These are phyloP conservation scores for Urosaurus nigricauda DNA, from an alignment of 2,797 vertebrate species.

Conservation along the genomic window DNA sequence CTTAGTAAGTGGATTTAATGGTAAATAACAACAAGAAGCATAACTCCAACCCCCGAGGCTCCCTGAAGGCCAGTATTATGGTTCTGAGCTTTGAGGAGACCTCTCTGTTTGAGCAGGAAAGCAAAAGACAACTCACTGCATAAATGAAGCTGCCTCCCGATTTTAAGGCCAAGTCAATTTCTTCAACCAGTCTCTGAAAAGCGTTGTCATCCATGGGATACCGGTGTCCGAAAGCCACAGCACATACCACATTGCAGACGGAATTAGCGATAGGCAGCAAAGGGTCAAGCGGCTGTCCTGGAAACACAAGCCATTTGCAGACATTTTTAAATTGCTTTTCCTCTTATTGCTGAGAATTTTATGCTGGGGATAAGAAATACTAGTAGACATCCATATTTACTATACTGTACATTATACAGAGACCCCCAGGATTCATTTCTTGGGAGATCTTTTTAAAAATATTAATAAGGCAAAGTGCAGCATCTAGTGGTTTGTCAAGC, in stretches of 20 bases:
- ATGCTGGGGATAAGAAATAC: not conserved
- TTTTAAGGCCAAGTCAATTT: not conserved
- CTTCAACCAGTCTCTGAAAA: slow-evolving; percentile 7
- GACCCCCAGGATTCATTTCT: too few relatives aligned
- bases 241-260: slow-evolving; percentile 19
- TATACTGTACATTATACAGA: too few relatives aligned
- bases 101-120: not conserved
- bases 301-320: not conserved
- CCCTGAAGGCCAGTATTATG: not conserved
- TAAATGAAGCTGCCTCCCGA: not conserved
- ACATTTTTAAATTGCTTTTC: not conserved
- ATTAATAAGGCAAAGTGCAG: slow-evolving; percentile 1
- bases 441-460: not conserved
- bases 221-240: slow-evolving; percentile 29
- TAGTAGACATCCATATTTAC: too few relatives aligned
- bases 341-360: not conserved
- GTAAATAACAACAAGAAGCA: too few relatives aligned
- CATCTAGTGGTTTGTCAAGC: not conserved
- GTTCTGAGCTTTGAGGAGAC: not conserved
- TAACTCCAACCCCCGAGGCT: not conserved
- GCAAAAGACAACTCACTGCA: not conserved
- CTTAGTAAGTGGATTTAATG: not conserved
- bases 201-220: not conserved
- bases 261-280: slow-evolving; percentile 28
- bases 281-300: slow-evolving; percentile 32